Evolutionary conservation across 2,797 vertebrate species (phyloP).

Genomic region (Lepus oiostolus): DNA sequence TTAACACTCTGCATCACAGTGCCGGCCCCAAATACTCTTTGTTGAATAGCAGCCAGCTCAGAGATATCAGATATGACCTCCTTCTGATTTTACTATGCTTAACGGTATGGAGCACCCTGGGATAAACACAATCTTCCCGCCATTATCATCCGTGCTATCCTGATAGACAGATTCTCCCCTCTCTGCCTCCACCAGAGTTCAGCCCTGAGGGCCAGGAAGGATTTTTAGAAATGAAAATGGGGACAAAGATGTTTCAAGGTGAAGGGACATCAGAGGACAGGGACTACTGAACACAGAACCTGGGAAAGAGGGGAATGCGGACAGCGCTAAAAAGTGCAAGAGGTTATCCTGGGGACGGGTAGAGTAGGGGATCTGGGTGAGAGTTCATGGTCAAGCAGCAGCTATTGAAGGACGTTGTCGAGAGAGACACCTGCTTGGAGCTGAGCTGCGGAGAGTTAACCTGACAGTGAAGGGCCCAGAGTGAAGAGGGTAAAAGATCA

Average conservation of each 20-base stretch:
- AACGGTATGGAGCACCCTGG: too few relatives aligned
- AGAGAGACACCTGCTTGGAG: not conserved
- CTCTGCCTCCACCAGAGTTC: not conserved
- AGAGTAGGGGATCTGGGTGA: too few relatives aligned
- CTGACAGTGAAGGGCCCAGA: not conserved
- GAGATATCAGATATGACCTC: too few relatives aligned
- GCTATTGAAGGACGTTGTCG: not conserved
- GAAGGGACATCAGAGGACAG: not conserved
- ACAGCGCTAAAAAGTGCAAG: too few relatives aligned
- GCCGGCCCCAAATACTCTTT: too few relatives aligned
- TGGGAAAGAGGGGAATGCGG: not conserved
- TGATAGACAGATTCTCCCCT: too few relatives aligned
- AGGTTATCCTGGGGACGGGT: not conserved
- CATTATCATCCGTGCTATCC: too few relatives aligned
- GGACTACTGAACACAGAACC: too few relatives aligned
- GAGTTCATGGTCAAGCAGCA: not conserved
- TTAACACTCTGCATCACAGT: too few relatives aligned
- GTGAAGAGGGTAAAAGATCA: not conserved
- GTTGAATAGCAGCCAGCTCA: too few relatives aligned
- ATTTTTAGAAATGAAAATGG: not conserved
- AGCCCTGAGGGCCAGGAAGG: not conserved
- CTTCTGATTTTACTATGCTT: too few relatives aligned
- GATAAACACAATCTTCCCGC: too few relatives aligned
- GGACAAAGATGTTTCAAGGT: not conserved
- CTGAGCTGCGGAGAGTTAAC: not conserved